Conservation (phyloP, 92 coral and sea anemone species). For the Palythoa heliodiscus region DNA sequence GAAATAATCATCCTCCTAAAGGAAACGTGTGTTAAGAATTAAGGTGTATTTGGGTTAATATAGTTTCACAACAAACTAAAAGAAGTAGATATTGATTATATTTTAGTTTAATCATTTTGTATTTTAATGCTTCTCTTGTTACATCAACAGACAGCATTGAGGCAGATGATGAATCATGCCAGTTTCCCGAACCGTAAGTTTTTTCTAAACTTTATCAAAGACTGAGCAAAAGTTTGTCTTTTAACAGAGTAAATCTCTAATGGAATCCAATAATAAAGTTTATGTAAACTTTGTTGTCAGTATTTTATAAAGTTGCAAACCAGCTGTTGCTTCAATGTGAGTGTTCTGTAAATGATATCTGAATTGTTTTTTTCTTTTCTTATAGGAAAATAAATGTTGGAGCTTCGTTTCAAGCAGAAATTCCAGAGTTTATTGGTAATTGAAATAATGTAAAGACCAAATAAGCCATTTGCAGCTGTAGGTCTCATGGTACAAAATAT, state of each 20-base stretch:
- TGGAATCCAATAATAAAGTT: too few species aligned
- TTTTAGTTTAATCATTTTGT: too few species aligned
- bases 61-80: too few species aligned
- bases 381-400: conserved; percentile 96
- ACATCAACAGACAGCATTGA: conserved; percentile 56
- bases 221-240: too few species aligned
- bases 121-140: neutral
- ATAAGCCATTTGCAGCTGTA: too few species aligned
- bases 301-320: neutral
- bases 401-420: conserved; percentile 88
- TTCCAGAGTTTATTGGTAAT: conserved; percentile 81
- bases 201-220: neutral
- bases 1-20: too few species aligned
- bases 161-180: conserved; percentile 66
- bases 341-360: neutral
- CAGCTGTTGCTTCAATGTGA: neutral
- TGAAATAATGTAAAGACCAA: neutral
- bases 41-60: too few species aligned
- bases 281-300: neutral
- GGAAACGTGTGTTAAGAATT: too few species aligned
- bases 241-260: neutral
- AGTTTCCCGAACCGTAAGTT: conserved; percentile 98
- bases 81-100: too few species aligned
- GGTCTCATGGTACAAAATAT: too few species aligned
- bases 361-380: neutral